phyloP scores from a whole-genome alignment of 2,888 invertebrate species.

The Aplocera efformata region DNA sequence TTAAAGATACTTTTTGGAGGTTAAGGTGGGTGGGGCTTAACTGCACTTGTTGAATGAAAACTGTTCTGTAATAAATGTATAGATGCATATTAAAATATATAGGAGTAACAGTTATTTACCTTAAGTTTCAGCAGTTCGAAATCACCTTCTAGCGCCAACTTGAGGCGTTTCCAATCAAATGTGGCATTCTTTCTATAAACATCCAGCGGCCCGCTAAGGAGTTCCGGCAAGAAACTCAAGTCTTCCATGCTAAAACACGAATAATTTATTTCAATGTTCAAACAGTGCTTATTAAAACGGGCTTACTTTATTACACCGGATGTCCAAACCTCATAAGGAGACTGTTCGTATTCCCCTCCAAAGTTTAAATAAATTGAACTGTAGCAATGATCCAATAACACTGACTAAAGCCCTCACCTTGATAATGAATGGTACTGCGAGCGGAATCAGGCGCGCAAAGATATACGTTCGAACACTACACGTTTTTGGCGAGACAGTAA shows the following conservation, averaged over 20 bases:
- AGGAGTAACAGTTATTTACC: slow-evolving; percentile 72
- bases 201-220: slow-evolving; percentile 89
- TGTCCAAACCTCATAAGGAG: slow-evolving; percentile 46
- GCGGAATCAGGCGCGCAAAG: slow-evolving; percentile 20
- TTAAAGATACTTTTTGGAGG: too few species aligned
- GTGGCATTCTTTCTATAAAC: slow-evolving; percentile 87
- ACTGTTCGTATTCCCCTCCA: slow-evolving; percentile 44
- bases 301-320: slow-evolving; percentile 42
- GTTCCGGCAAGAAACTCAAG: slow-evolving; percentile 83
- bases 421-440: slow-evolving; percentile 32
- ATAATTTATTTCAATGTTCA: slow-evolving; percentile 1
- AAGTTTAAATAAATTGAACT: slow-evolving; percentile 34
- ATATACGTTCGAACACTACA: slow-evolving; percentile 29
- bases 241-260: slow-evolving; percentile 65
- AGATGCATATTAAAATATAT: too few species aligned
- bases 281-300: slow-evolving; percentile 25
- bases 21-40: background rate
- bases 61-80: background rate
- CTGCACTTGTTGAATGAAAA: background rate
- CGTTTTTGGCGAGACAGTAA: slow-evolving; percentile 36
- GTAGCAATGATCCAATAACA: slow-evolving; percentile 9
- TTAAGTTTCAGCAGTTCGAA: slow-evolving; percentile 86
- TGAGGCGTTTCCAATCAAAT: slow-evolving; percentile 93
- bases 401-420: slow-evolving; percentile 48
- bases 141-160: slow-evolving; percentile 88